Base-by-base conservation (phyloP, 2,888 invertebrate species). In the Rosalia funebris region DNA sequence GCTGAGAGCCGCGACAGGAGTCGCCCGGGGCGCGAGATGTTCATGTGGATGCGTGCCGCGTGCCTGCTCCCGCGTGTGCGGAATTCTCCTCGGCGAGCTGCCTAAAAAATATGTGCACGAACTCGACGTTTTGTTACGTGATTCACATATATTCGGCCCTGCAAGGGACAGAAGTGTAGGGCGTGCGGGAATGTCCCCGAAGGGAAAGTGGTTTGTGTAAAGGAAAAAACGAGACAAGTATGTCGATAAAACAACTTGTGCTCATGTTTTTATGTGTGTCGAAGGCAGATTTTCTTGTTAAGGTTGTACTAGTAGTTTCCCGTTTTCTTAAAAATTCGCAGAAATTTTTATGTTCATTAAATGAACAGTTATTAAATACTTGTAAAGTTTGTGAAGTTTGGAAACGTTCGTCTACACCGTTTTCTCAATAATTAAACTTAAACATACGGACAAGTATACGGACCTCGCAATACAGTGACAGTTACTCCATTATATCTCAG, bases 41-140 rank as follows among this genome's bases (percentile, higher is more conserved):
- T n/a, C n/a, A n/a, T n/a, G 67, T 66, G 60, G 66, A 66, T 71
- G 72, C 71, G 72, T 71, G 69, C 64, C 63, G 69, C 69, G 64
- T 66, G 65, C 62, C 59, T 55, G 57, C 55, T 57, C 44, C 62
- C 71, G 71, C 71, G 71, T 72, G 72, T 66, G 67, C 63, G 62
- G 71, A 70, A 72, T 71, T 65, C 60, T 60, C 54, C 58, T 62
- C 45, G 34, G 56, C 54, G 34, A 57, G 55, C 54, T 15, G 44
- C 45, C 63, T 57, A 61, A 62, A 65, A 70, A 66, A 66, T 68
- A 69, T 65, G 71, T 69, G 68, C 67, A 65, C 68, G 71, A 64
- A 61, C 63, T 44, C 50, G 60, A 62, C 69, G 59, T 66, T 65
- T 50, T 59, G 57, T 52, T 66, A 68, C 67, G 71, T 71, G 71